Evolutionary conservation across 2,888 invertebrate species (phyloP), one percentile per base, ranked within the genome.

Genomic region (Plagodis dolabraria): DNA sequence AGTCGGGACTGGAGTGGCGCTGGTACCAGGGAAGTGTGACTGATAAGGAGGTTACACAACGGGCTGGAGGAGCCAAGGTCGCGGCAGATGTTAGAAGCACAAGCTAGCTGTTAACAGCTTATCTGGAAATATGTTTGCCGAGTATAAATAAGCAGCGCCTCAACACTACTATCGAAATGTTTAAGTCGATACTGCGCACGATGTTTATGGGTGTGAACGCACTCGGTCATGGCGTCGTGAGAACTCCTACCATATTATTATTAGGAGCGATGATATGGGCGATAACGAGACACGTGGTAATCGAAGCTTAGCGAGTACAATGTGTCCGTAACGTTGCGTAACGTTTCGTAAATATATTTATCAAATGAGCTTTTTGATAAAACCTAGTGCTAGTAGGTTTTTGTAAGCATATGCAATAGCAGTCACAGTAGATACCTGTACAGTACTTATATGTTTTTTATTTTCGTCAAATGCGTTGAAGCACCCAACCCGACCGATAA

Each of bases 11-110:
- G 10, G 40, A 5, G 66, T 56, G 74, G 75, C 72, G 73, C 72
- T 79, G 76, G 80, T 80, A 80, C 80, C 79, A 83, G 82, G 85
- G 80, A 78, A 84, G 80, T 76, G 75, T 88, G 91, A 89, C 91
- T 88, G 91, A 92, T 92, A 91, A 89, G 82, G 78, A 79, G 81
- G 83, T 87, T 89, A 89, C 82, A 84, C 89, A 86, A 89, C 86
- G 80, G 79, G 81, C 84, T 76, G 76, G 69, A 80, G 84, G 80
- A 85, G 82, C 88, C 92, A 92, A 92, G 92, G 92, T 88, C 91
- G 89, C 76, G 79, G 85, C 91, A 90, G 92, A 89, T 90, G 91
- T 89, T 89, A 87, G 89, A 89, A 89, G 87, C 83, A 91, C 86
- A 92, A 82, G 82, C 86, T 75, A 78, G 81, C 76, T 86, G 86